phyloP scores from a whole-genome alignment of 2,113 vertebrate genomes.

The Archilochus colubris region DNA sequence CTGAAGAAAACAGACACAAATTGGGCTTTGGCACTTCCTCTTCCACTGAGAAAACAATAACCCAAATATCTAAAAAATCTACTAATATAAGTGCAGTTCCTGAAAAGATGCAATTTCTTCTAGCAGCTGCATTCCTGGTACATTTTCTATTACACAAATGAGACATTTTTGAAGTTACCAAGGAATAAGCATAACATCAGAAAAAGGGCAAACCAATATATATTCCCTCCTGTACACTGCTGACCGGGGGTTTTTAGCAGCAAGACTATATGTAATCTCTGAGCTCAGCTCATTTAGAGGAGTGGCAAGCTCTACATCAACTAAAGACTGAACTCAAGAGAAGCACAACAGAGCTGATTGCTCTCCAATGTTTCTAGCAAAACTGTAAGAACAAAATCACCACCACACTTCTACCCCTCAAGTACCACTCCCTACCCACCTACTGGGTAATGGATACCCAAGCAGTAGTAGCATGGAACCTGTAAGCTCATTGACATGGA shows the following conservation, averaged over 20 bases:
- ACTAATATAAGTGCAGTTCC: neutral
- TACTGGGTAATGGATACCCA: neutral
- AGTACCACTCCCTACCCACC: neutral
- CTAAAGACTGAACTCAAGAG: neutral
- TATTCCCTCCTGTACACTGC: neutral
- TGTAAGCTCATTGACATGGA: too few species aligned
- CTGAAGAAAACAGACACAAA: neutral
- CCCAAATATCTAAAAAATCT: neutral
- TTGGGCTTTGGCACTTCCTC: neutral
- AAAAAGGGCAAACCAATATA: neutral
- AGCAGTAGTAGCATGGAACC: neutral
- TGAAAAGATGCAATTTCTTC: neutral
- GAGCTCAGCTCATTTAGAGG: neutral
- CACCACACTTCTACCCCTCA: neutral
- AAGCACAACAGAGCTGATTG: accelerated
- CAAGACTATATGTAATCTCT: neutral
- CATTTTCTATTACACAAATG: neutral
- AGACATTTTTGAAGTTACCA: neutral
- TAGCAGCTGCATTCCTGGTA: neutral
- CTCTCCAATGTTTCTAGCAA: neutral
- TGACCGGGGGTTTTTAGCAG: neutral
- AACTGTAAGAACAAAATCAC: neutral
- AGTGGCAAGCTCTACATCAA: neutral
- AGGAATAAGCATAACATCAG: neutral
- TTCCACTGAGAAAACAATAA: neutral